These are phyloP conservation scores for Anoura caudifer DNA, from an alignment of 2,113 vertebrate species.

Conservation along the genomic window DNA sequence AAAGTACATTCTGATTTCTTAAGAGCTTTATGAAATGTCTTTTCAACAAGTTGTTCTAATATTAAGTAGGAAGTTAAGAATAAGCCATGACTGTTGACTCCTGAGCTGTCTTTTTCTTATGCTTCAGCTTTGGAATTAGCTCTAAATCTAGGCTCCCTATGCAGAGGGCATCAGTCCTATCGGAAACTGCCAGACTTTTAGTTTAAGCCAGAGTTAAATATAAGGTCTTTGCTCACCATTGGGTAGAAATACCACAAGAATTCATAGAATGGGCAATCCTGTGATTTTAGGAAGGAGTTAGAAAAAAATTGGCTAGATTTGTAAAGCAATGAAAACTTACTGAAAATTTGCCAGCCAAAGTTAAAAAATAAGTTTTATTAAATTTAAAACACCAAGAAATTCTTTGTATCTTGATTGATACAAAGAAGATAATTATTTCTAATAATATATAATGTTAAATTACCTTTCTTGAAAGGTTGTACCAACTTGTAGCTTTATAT, in stretches of 20 bases:
- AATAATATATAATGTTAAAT: background rate
- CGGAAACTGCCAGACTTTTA: background rate
- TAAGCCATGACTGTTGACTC: background rate
- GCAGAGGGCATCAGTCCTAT: background rate
- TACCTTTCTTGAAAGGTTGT: background rate
- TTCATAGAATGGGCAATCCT: background rate
- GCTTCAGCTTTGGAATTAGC: background rate
- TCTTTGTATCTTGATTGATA: background rate
- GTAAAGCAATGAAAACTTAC: background rate
- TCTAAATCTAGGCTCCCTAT: background rate
- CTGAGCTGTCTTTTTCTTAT: background rate
- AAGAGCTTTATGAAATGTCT: background rate
- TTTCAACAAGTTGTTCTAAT: background rate
- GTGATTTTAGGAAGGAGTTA: background rate
- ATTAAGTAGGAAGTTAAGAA: constrained; percentile 8
- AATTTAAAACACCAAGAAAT: background rate
- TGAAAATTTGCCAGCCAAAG: background rate
- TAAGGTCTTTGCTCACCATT: background rate
- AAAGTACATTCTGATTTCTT: background rate
- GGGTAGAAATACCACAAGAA: background rate
- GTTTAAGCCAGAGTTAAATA: background rate
- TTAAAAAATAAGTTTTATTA: constrained; percentile 1
- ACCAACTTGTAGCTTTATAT: background rate
- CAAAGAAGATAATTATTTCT: background rate
- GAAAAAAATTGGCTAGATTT: background rate